Evolutionary conservation across 2,797 vertebrate genomes (phyloP).

Genomic region (Smutsia temminckii): DNA sequence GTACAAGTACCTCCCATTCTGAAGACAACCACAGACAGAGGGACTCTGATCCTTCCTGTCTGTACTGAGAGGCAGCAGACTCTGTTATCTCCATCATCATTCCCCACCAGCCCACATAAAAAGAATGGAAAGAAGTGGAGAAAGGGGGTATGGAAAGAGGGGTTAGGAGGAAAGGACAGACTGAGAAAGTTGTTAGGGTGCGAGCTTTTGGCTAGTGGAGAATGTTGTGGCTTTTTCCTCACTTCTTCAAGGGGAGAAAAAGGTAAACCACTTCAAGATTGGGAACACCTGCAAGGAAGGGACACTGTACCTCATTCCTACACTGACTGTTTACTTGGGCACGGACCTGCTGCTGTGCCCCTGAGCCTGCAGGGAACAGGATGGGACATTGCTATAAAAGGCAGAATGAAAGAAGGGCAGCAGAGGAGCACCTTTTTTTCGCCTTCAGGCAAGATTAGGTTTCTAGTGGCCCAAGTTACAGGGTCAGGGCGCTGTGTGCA

Average conservation of each 20-base stretch:
- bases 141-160: not conserved
- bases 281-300: not conserved
- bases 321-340: not conserved
- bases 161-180: not conserved
- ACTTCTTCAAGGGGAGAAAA: not conserved
- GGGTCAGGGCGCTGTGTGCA: not conserved
- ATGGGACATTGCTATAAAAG: not conserved
- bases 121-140: not conserved
- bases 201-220: not conserved
- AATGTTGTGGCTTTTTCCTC: not conserved
- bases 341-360: not conserved
- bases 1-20: not conserved
- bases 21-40: not conserved
- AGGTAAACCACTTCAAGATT: not conserved
- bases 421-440: not conserved
- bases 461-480: not conserved
- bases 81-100: not conserved
- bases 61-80: not conserved
- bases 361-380: not conserved
- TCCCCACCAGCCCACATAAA: not conserved
- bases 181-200: not conserved
- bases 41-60: not conserved
- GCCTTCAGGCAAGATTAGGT: not conserved
- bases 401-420: not conserved
- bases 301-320: not conserved